A percentile compares a stretch with the other conserved stretches of the same genome.
Conservation (phyloP, 2,888 invertebrate species). For the Drosophila diplacantha region DNA sequence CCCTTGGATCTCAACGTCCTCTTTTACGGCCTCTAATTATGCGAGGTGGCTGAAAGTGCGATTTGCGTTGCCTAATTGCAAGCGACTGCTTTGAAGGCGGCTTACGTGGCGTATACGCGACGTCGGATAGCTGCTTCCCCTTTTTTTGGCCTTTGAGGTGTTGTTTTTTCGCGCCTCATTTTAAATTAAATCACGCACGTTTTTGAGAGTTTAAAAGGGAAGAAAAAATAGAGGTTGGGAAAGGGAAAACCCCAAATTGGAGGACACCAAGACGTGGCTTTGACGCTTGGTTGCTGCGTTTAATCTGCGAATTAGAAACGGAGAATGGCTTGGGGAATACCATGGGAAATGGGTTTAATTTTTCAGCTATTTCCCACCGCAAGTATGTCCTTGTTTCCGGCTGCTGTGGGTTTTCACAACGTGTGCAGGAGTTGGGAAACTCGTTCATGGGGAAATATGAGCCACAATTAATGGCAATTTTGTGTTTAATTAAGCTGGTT, state of each 20-base stretch:
- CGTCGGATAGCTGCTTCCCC: slow-evolving; percentile 3
- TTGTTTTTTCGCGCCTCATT: slow-evolving; percentile 11
- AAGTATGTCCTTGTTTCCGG: background rate
- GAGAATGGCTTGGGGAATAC: background rate
- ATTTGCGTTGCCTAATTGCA: slow-evolving; percentile 23
- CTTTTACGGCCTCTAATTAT: slow-evolving; percentile 33
- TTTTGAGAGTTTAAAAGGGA: background rate
- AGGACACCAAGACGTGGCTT: background rate
- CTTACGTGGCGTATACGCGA: slow-evolving; percentile 36
- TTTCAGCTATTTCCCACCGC: slow-evolving; percentile 4
- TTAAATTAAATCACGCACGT: slow-evolving; percentile 39
- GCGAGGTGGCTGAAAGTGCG: slow-evolving; percentile 14
- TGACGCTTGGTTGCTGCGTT: slow-evolving; percentile 14
- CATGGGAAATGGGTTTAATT: background rate
- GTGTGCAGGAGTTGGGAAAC: background rate
- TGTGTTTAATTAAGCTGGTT: slow-evolving; percentile 24
- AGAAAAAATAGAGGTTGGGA: background rate
- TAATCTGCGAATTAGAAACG: slow-evolving; percentile 14
- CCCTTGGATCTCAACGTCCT: background rate
- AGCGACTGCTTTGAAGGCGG: slow-evolving; percentile 18
- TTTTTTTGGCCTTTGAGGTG: slow-evolving; percentile 9
- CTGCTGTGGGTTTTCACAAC: slow-evolving; percentile 2
- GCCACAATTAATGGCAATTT: slow-evolving; percentile 21
- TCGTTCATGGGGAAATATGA: background rate
- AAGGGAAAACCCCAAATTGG: background rate